Conservation (phyloP, 2,888 invertebrate species). For the Erebia aethiops region DNA sequence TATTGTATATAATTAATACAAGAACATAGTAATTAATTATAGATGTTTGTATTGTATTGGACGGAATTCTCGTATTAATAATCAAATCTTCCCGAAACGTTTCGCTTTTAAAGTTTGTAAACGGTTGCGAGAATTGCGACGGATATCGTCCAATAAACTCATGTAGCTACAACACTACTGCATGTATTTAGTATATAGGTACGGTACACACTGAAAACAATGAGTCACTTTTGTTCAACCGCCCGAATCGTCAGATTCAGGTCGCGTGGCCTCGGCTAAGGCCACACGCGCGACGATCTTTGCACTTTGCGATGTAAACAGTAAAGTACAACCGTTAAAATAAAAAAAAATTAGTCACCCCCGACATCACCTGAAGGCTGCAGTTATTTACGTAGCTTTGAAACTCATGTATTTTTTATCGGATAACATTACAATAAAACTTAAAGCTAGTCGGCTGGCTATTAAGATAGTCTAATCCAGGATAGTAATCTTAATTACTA, state of each 20-base stretch:
- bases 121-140: neutral
- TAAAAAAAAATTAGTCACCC: too few species aligned
- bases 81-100: neutral
- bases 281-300: constrained; percentile 47
- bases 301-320: constrained; percentile 31
- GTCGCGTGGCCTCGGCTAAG: constrained; percentile 73
- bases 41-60: neutral
- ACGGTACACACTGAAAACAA: constrained; percentile 15
- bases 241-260: constrained; percentile 55
- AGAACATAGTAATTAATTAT: too few species aligned
- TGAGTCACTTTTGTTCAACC: constrained; percentile 30
- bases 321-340: neutral
- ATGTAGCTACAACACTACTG: neutral
- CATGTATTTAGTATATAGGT: neutral
- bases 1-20: too few species aligned
- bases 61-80: neutral
- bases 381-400: too few species aligned
- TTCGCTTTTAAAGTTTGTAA: neutral
- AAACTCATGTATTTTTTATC: too few species aligned
- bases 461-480: too few species aligned
- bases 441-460: too few species aligned
- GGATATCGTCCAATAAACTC: neutral
- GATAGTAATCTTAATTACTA: too few species aligned
- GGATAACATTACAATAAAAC: too few species aligned
- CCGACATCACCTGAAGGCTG: too few species aligned